Evolutionary conservation across 35 echinoderm and acorn worm species (phyloP).

Genomic region (Hemicentrotus pulcherrimus): DNA sequence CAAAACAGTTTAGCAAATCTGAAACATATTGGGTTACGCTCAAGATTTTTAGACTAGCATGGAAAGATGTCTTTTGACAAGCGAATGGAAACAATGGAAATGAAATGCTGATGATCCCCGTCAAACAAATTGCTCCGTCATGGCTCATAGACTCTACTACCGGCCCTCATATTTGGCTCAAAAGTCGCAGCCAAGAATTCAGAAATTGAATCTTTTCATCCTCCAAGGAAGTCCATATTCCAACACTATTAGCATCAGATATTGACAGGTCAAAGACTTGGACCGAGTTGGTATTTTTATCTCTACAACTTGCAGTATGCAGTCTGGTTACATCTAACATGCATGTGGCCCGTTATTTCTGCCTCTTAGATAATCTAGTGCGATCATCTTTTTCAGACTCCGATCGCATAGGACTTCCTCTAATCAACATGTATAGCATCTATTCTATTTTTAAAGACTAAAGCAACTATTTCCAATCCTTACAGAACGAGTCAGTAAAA

Average conservation of each 20-base stretch:
- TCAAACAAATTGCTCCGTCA: background rate
- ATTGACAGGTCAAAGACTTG: conserved; percentile 3
- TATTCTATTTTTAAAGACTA: background rate
- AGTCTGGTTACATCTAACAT: background rate
- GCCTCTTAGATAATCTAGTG: background rate
- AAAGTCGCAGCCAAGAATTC: background rate
- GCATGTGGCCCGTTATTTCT: background rate
- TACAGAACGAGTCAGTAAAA: background rate
- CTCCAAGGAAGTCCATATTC: background rate
- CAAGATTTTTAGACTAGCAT: background rate
- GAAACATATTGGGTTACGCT: background rate
- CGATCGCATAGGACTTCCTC: background rate
- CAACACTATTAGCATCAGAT: background rate
- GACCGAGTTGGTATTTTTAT: background rate
- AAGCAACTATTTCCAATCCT: background rate
- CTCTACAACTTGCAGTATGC: background rate
- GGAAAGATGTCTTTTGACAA: conserved; percentile 11
- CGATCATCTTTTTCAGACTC: background rate
- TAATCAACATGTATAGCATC: background rate
- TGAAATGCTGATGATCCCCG: background rate
- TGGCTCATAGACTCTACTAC: background rate
- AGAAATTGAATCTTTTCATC: conserved; percentile 19
- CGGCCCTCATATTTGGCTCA: background rate
- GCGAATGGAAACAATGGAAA: background rate
- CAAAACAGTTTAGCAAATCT: background rate